Percentiles rank a stretch among this genome's conserved stretches.
These are phyloP conservation scores for Rotaria sp. DNA, from an alignment of 2,888 invertebrate species.

Conservation along the genomic window DNA sequence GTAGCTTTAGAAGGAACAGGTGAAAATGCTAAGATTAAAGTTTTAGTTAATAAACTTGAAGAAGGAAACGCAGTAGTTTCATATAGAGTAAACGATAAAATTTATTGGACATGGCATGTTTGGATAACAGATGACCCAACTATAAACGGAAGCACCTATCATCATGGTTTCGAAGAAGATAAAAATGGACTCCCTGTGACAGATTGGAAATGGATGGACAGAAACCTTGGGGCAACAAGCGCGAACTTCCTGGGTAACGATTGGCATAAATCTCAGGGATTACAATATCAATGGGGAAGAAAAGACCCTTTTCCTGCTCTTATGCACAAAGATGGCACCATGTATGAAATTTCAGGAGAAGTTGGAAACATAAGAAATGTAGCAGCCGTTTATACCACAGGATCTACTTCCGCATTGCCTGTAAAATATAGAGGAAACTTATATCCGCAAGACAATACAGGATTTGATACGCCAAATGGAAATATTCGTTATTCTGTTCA, in stretches of 20 bases:
- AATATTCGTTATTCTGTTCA: conserved; percentile 6
- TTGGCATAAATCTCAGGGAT: conserved; percentile 6
- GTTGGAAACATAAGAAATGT: background rate
- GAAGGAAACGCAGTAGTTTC: background rate
- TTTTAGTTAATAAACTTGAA: background rate
- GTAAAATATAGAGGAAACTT: background rate
- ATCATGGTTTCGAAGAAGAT: background rate
- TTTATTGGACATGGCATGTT: background rate
- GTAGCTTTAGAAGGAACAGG: background rate
- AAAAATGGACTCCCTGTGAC: background rate
- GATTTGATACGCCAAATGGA: background rate
- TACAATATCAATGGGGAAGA: background rate
- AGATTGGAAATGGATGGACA: background rate
- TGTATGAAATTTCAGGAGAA: background rate
- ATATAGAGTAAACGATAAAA: background rate
- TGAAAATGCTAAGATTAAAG: conserved; percentile 1
- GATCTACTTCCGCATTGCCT: background rate
- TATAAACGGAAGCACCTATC: background rate
- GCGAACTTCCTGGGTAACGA: background rate
- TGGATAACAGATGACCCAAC: background rate
- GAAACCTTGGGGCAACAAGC: conserved; percentile 6
- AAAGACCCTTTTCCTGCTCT: background rate
- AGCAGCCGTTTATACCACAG: background rate
- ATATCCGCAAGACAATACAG: background rate
- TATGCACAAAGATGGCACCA: background rate